These are phyloP conservation scores for Lasioglossum calceatum DNA, from an alignment of 2,888 invertebrate genomes.

Conservation along the genomic window DNA sequence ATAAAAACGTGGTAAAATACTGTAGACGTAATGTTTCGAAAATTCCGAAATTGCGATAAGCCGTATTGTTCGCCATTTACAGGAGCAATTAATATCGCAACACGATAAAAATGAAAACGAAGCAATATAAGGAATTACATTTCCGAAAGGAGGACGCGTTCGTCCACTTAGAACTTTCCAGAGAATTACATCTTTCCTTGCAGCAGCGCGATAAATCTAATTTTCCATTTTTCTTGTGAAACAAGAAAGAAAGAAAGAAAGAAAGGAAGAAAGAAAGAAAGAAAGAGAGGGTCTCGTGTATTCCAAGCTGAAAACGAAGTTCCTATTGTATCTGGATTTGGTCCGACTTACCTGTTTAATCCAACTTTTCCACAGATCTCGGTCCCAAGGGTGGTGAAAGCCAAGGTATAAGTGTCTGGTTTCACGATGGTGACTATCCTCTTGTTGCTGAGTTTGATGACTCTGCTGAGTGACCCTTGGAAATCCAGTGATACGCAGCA, in stretches of 20 bases:
- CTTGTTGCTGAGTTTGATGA: constrained; percentile 67
- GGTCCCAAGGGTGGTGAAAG: constrained; percentile 88
- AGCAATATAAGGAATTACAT: not conserved
- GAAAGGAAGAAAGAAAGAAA: not conserved
- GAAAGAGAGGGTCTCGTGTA: not conserved
- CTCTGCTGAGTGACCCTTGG: constrained; percentile 78
- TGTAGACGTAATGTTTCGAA: no score
- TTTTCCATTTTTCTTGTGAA: not conserved
- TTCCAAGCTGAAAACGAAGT: constrained; percentile 11
- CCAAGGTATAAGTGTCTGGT: constrained; percentile 88
- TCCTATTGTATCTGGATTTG: constrained; percentile 5
- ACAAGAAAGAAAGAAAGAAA: not conserved
- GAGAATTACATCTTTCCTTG: not conserved
- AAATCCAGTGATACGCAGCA: constrained; percentile 84
- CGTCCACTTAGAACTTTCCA: constrained; percentile 7
- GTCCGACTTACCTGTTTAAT: constrained; percentile 86
- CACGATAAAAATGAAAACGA: not conserved
- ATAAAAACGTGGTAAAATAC: no score
- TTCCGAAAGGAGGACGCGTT: not conserved
- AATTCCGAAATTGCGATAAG: not conserved
- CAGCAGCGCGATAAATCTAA: constrained; percentile 11
- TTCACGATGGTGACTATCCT: constrained; percentile 75
- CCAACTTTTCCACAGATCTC: constrained; percentile 89
- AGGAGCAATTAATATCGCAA: not conserved
- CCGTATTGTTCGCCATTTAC: not conserved